Conservation (phyloP, 2,113 vertebrate genomes). For the Lepisosteus oculatus region DNA sequence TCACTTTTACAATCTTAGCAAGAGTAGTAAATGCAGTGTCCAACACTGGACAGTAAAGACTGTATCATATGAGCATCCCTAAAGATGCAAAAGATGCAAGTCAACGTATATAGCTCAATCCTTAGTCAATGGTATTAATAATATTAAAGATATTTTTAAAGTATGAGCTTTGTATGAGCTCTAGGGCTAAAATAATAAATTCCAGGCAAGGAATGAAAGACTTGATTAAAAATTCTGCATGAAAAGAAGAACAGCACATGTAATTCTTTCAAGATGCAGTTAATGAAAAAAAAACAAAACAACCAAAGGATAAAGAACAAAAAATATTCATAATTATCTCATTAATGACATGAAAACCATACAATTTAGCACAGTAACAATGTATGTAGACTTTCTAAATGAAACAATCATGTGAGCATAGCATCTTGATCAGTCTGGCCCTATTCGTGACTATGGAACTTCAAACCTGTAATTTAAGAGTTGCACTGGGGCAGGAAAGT, state of each 20-base stretch:
- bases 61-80: no score
- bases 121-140: no score
- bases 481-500: constrained; percentile 54
- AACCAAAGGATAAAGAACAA: constrained; percentile 14
- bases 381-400: constrained; percentile 32
- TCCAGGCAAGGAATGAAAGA: constrained; percentile 1
- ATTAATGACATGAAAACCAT: constrained; percentile 30
- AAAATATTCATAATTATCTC: constrained; percentile 22
- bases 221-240: constrained; percentile 17
- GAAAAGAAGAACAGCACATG: constrained; percentile 10
- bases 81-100: no score
- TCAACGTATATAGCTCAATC: no score
- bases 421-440: constrained; percentile 46
- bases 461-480: constrained; percentile 73
- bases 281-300: constrained; percentile 24
- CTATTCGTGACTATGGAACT: constrained; percentile 59
- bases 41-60: no score
- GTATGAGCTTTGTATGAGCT: not conserved
- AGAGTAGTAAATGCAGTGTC: no score
- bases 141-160: no score
- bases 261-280: constrained; percentile 32
- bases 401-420: constrained; percentile 31
- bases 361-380: constrained; percentile 29
- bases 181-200: constrained; percentile 1
- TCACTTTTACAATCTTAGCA: no score